Percentiles rank a stretch among this genome's conserved stretches.
Conservation (phyloP, 1,140 invertebrate species). For the Agrilus planipennis region DNA sequence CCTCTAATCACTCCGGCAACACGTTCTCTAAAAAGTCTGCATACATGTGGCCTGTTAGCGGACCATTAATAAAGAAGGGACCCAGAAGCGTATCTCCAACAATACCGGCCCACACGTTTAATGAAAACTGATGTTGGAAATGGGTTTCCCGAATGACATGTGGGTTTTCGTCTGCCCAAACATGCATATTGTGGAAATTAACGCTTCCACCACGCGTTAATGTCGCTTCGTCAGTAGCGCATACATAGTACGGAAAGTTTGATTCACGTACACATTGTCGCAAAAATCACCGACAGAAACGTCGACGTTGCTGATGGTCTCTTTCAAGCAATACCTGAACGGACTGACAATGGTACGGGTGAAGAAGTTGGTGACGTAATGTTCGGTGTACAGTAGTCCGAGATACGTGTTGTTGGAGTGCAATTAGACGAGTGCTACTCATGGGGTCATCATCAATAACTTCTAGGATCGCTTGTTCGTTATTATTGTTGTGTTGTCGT, state of each 20-base stretch:
- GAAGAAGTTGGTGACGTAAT: constrained; percentile 1
- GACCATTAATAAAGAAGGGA: background rate
- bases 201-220: background rate
- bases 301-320: background rate
- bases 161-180: constrained; percentile 3
- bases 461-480: constrained; percentile 5
- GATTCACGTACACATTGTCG: background rate
- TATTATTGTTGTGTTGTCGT: no score
- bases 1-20: constrained; percentile 2
- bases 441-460: background rate
- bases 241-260: background rate
- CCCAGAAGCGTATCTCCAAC: constrained; percentile 1
- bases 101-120: constrained; percentile 5
- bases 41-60: constrained; percentile 4
- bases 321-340: constrained; percentile 2
- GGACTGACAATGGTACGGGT: constrained; percentile 3
- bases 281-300: background rate
- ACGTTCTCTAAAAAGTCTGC: constrained; percentile 1
- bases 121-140: constrained; percentile 4
- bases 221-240: background rate
- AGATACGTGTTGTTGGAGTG: background rate
- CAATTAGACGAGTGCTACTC: constrained; percentile 2
- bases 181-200: constrained; percentile 2
- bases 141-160: constrained; percentile 3
- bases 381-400: background rate